Evolutionary conservation across 30 jellyfish, hydroid and myxozoan genomes (phyloP), one percentile per base, ranked within the genome.

Genomic region (Catostylus mosaicus): DNA sequence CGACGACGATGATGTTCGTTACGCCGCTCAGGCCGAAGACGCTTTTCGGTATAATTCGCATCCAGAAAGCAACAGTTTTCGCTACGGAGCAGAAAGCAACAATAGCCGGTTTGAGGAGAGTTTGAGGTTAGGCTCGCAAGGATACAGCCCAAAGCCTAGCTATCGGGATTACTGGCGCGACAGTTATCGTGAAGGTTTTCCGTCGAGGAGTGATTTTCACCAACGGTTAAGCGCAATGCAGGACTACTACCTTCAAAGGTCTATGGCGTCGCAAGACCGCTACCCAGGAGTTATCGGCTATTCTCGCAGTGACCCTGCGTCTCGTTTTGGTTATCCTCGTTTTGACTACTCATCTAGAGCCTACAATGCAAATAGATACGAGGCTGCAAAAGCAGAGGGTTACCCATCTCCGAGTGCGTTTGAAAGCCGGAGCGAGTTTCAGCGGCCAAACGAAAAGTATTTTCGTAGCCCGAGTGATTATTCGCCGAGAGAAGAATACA

Each of bases 21-120:
- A 82, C 45, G 92, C 85, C 8, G 59, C 92, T 51, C 92, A 82
- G 52, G 92, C 92, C 16, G 92, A 82, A 34, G 73, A 74, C 50
- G 10, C 79, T 9, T 68, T 70, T 36, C 85, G 92, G 27, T 82
- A 82, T 43, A 79, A 77, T 36, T 48, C 90, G 71, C 80, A 80
- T 51, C 92, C 92, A 14, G 92, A 82, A 36, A 47, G 46, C 82
- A 82, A 68, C 30, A 69, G 51, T 50, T 46, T 82, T 47, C 92
- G 92, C 14, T 82, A 60, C 67, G 86, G 82, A 29, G 78, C 66
- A 30, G 86, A 82, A 16, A 64, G 92, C 3, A 56, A 36, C 37
- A 78, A 66, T 31, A 57, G 80, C 40, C 51, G 92, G 43, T 82
- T 67, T 82, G 83, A 67, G 67, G 92, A 82, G 35, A 43, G 80